phyloP scores from a whole-genome alignment of 2,888 invertebrate species.

The Diachrysia chrysitis region DNA sequence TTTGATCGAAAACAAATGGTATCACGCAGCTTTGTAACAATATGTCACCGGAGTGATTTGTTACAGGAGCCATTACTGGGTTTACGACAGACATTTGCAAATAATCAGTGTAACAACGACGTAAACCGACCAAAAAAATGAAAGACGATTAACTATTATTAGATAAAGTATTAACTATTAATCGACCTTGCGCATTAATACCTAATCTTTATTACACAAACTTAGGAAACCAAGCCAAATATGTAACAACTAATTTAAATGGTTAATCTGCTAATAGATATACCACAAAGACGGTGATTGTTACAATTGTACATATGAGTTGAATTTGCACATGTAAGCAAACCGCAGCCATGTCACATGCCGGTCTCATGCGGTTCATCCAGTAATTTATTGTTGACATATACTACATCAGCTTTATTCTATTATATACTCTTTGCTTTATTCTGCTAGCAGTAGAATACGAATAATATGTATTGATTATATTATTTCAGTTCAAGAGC shows the following conservation, averaged over 20 bases:
- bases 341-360: conserved; percentile 30
- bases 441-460: conserved; percentile 10
- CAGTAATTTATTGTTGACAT: conserved; percentile 37
- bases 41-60: conserved; percentile 41
- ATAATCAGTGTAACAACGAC: conserved; percentile 49
- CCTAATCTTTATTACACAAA: conserved; percentile 28
- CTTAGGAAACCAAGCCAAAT: conserved; percentile 17
- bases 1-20: conserved; percentile 13
- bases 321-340: conserved; percentile 39
- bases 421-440: too few species aligned
- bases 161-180: conserved; percentile 46
- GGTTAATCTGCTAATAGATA: conserved; percentile 25
- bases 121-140: too few species aligned
- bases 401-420: conserved; percentile 19
- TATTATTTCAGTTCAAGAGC: conserved; percentile 1
- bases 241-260: conserved; percentile 38
- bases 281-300: conserved; percentile 25
- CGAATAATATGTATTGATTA: neutral
- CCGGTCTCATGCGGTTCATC: conserved; percentile 31
- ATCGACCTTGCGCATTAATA: conserved; percentile 27
- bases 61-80: conserved; percentile 43
- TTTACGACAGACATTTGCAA: conserved; percentile 51
- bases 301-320: conserved; percentile 30
- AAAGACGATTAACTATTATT: too few species aligned
- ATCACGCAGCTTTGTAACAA: conserved; percentile 34